Evolutionary conservation across 2,113 vertebrate genomes (phyloP).

Genomic region (Notechis scutatus): DNA sequence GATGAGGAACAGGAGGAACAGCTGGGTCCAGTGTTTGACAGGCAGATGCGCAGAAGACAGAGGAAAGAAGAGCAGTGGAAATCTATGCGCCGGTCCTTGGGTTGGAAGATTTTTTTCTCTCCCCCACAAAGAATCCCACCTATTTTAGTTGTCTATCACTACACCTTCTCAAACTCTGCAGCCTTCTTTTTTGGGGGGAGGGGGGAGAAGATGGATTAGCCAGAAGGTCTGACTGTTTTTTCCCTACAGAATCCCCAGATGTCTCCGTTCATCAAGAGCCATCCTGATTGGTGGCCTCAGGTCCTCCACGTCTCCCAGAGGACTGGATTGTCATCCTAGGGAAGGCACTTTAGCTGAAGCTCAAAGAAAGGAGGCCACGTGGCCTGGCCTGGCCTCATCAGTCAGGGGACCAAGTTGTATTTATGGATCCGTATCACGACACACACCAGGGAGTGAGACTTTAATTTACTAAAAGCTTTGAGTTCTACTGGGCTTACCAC

Average conservation of each 20-base stretch:
- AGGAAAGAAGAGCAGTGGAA: too few species aligned
- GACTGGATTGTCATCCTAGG: too few species aligned
- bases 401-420: too few species aligned
- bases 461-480: slow-evolving; percentile 1
- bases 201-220: too few species aligned
- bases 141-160: neutral
- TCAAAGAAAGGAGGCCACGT: neutral
- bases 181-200: neutral
- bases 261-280: neutral
- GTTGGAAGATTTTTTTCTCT: neutral
- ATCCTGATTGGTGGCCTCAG: neutral
- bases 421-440: neutral
- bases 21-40: too few species aligned
- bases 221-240: neutral
- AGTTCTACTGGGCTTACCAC: neutral
- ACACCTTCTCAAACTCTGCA: neutral
- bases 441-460: neutral
- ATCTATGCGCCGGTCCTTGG: too few species aligned
- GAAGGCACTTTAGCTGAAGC: fast-evolving
- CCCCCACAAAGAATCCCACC: neutral
- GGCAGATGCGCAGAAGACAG: too few species aligned
- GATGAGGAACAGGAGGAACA: too few species aligned
- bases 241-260: neutral
- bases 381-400: fast-evolving
- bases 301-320: too few species aligned